phyloP scores from a whole-genome alignment of 2,888 invertebrate species.

The Troglohyphantes excavatus region DNA sequence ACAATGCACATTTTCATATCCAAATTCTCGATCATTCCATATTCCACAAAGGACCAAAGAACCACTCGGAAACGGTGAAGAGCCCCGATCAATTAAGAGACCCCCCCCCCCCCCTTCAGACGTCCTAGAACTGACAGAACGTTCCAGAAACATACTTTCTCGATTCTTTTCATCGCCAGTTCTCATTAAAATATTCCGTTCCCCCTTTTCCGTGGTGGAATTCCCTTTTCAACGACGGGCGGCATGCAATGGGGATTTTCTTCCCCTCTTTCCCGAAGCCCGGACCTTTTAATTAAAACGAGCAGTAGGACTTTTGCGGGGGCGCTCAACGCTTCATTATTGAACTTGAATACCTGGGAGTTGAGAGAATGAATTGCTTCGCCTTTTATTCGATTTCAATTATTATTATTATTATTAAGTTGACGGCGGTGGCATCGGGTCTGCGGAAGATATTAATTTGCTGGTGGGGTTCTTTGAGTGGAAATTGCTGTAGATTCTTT shows the following conservation, averaged over 20 bases:
- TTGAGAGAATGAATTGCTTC: not conserved
- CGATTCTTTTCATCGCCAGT: slow-evolving; percentile 30
- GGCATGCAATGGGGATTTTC: not conserved
- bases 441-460: not conserved
- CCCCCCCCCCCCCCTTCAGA: too few relatives aligned
- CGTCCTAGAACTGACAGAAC: slow-evolving; percentile 13
- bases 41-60: too few relatives aligned
- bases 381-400: slow-evolving; percentile 1
- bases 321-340: too few relatives aligned
- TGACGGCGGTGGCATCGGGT: not conserved
- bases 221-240: not conserved
- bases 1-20: not conserved
- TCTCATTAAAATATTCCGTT: slow-evolving; percentile 69
- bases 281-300: slow-evolving; percentile 12
- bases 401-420: slow-evolving; percentile 3
- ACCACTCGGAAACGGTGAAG: slow-evolving; percentile 3
- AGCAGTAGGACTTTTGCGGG: not conserved
- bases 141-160: slow-evolving; percentile 28
- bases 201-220: not conserved
- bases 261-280: not conserved
- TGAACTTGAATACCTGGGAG: too few relatives aligned
- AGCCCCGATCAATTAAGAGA: slow-evolving; percentile 45
- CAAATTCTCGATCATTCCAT: not conserved
- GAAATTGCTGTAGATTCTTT: too few relatives aligned
- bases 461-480: not conserved